Base-by-base conservation (phyloP, 2,797 vertebrate species). In the Paramormyrops hopkinsi region DNA sequence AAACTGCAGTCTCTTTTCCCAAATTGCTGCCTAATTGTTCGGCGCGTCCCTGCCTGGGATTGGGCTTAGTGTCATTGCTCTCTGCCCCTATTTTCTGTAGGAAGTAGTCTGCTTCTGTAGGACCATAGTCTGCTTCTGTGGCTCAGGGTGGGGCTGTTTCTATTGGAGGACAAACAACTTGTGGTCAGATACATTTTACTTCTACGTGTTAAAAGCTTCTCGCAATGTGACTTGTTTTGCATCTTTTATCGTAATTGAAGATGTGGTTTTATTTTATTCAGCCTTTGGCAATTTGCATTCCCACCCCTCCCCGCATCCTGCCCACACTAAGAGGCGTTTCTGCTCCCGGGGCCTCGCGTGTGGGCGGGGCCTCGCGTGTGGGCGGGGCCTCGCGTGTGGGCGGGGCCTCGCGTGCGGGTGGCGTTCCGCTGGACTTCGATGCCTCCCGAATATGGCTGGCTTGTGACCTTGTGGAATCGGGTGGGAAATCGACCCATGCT, bases 231-330 rank as follows among this genome's bases (percentile, higher is more conserved):
- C 41, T 44, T 44, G 41, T 44, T 44, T 44, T 44, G 4, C 3
- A 44, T 44, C 92, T 91, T 94, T 94, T 93, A 88, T 92, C 93
- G 92, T 95, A 93, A 96, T 97, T 96, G n/a, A 83, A 48, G 44
- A 19, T 41, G 44, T 83, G 37, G n/a, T 14, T 83, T 82, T 22
- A 48, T 22, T 48, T 83, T 83, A 83, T 48, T 83, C 46, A 44
- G 44, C 79, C 79, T 9, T 83, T 19, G 41, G 14, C 11, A n/a
- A n/a, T 48, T 48, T 48, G 79, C n/a, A 46, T 82, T 82, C 14
- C 9, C 46, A 0, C 50, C 50, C 3, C 50, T 2, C 50, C 50
- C 50, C 3, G 3, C 12, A 51, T 51, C 5, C 73, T 33, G 5
- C 11, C 3, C 19, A 59, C 56, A 59, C 8, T 1, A 0, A 17